Base-by-base conservation (phyloP, 2,113 vertebrate genomes). In the Mastomys coucha region DNA sequence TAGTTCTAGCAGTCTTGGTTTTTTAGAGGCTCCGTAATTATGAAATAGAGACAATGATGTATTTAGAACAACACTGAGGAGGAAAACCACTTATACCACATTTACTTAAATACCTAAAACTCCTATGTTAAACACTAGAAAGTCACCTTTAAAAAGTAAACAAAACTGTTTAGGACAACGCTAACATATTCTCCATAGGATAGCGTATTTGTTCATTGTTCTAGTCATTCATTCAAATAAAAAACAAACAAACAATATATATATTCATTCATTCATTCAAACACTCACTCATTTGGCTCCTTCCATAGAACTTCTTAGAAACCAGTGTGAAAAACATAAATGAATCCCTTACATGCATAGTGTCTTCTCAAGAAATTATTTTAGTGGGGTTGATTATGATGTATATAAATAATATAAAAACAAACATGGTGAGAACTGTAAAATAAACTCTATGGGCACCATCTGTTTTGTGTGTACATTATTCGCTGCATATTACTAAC, bases 381-480 rank as follows among this genome's bases (percentile, higher is more conserved):
- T 97, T 91, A 95, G 49, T 88, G 91, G 53, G 28, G 53, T 81
- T 95, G 36, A 92, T 24, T 63, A 70, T 92, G 67, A 88, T 89
- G 26, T 89, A 94, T 26, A 75, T 93, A 96, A 96, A 82, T 89
- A 93, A 95, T 73, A 76, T 36, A 93, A 95, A 95, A 88, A 82
- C 36, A 93, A 92, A 97, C 63, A 88, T n/a, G 26, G 42, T 77
- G 42, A 94, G 42, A 97, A 95, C 56, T 91, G 24, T 51, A 94
- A 84, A 76, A 87, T 72, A 96, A 82, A 89, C 94, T 88, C 88
- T 81, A 86, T 82, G 72, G 58, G 81, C 2, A 70, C 51, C 84
- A 93, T 89, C 75, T 98, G 91, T 93, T 95, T 96, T 36, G 42
- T 91, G 56, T 86, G 63, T 95, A 33, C 88, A 77, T 89, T 96